These are phyloP conservation scores for Xenentodon cancila DNA, from an alignment of 2,797 vertebrate genomes.

Conservation along the genomic window DNA sequence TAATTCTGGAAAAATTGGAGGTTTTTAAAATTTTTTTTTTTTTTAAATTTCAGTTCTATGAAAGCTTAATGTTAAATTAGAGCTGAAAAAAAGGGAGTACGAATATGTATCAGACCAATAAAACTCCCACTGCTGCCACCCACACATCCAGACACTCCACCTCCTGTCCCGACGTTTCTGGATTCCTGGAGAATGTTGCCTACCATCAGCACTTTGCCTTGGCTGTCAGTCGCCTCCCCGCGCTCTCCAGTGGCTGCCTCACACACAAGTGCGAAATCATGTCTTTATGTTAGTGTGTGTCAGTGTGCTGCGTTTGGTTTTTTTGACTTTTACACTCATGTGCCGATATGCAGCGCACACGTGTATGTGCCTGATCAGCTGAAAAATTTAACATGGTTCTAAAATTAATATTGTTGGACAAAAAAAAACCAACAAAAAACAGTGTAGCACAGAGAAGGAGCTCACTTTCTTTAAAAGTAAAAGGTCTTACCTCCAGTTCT, in stretches of 20 bases:
- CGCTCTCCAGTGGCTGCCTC: conserved; percentile 56
- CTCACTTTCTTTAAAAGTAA: conserved; percentile 38
- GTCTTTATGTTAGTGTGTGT: conserved; percentile 34
- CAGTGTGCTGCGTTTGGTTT: conserved; percentile 12
- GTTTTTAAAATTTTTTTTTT: too few species aligned
- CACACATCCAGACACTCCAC: conserved; percentile 10
- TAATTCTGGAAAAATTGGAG: not conserved
- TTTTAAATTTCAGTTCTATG: not conserved
- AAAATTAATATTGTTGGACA: conserved; percentile 28
- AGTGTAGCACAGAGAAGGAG: conserved; percentile 13
- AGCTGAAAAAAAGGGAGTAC: too few species aligned
- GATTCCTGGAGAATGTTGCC: conserved; percentile 60
- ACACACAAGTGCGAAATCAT: conserved; percentile 67
- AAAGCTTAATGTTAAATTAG: not conserved
- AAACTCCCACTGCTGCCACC: not conserved
- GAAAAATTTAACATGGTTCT: conserved; percentile 44
- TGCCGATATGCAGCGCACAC: conserved; percentile 44
- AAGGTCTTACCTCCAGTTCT: conserved; percentile 46
- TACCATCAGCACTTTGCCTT: conserved; percentile 73
- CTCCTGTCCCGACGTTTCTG: conserved; percentile 46
- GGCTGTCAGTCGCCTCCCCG: conserved; percentile 67
- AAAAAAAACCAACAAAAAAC: conserved; percentile 18
- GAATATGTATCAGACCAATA: not conserved
- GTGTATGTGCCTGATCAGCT: conserved; percentile 68
- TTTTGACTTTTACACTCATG: conserved; percentile 16